These are phyloP conservation scores for Porphyrio hochstetteri DNA, from an alignment of 2,113 vertebrate genomes.

Conservation along the genomic window DNA sequence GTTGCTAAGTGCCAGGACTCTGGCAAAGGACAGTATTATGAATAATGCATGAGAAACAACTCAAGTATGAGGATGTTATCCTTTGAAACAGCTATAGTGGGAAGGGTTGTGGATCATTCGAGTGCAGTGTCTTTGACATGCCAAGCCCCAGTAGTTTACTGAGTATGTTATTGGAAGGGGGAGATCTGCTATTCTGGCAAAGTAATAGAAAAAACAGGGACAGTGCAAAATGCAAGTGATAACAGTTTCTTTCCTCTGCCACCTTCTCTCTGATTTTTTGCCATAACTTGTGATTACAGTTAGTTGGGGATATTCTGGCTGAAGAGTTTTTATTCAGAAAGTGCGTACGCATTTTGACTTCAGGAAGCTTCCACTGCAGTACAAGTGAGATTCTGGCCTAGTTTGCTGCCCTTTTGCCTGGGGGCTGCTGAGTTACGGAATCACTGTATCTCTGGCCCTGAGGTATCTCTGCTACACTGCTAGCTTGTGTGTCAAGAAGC, in stretches of 20 bases:
- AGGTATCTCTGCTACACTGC: neutral
- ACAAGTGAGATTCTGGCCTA: neutral
- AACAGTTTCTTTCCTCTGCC: neutral
- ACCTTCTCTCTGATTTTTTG: neutral
- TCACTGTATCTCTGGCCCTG: neutral
- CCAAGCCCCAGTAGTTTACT: neutral
- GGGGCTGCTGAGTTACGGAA: neutral
- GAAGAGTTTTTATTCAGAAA: neutral
- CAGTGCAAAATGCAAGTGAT: neutral
- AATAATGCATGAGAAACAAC: conserved; percentile 7
- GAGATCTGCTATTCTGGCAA: neutral
- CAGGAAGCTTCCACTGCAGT: neutral
- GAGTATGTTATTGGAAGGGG: neutral
- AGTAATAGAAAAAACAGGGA: neutral
- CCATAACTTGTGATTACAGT: neutral
- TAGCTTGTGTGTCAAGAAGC: neutral
- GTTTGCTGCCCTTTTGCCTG: neutral
- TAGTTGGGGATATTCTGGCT: neutral
- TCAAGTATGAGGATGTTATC: neutral
- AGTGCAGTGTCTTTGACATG: neutral
- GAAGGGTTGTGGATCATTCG: neutral
- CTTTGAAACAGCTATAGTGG: neutral
- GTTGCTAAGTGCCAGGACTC: neutral
- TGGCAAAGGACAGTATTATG: neutral
- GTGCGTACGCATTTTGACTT: neutral